Evolutionary conservation across 2,113 vertebrate genomes (phyloP).

Genomic region (Leucosticte australis): DNA sequence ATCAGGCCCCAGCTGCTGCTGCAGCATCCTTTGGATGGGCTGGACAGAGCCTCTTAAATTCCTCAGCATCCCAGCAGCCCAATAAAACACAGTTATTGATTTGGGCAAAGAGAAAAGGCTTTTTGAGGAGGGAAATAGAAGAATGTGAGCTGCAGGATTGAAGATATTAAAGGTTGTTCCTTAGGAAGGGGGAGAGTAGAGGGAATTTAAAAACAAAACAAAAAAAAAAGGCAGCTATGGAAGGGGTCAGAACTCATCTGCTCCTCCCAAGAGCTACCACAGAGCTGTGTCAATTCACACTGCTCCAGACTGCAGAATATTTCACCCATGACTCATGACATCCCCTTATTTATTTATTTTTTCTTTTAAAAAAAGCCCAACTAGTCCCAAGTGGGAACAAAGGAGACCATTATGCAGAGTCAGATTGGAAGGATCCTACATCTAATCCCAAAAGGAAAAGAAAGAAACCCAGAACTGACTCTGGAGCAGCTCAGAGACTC

Average conservation of each 20-base stretch:
- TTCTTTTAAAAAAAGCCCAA: not conserved
- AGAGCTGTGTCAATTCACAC: not conserved
- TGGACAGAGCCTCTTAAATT: not conserved
- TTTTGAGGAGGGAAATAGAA: not conserved
- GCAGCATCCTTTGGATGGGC: not conserved
- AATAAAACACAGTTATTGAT: not conserved
- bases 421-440: not conserved
- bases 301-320: not conserved
- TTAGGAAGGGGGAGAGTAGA: not conserved
- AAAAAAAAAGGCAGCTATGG: not conserved
- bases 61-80: not conserved
- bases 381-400: slow-evolving; percentile 44
- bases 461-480: not conserved
- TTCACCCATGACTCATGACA: slow-evolving; percentile 44
- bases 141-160: not conserved
- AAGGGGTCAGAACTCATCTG: not conserved
- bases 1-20: not conserved
- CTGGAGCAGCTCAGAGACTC: not conserved
- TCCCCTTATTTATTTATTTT: not conserved
- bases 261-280: not conserved
- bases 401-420: slow-evolving; percentile 24
- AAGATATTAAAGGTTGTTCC: not conserved
- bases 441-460: slow-evolving; percentile 13
- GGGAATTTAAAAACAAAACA: not conserved
- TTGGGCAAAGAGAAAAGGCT: not conserved